Percentiles rank a stretch among this genome's conserved stretches.
phyloP scores from a whole-genome alignment of 2,888 invertebrate species.

The Neelides folsomi region DNA sequence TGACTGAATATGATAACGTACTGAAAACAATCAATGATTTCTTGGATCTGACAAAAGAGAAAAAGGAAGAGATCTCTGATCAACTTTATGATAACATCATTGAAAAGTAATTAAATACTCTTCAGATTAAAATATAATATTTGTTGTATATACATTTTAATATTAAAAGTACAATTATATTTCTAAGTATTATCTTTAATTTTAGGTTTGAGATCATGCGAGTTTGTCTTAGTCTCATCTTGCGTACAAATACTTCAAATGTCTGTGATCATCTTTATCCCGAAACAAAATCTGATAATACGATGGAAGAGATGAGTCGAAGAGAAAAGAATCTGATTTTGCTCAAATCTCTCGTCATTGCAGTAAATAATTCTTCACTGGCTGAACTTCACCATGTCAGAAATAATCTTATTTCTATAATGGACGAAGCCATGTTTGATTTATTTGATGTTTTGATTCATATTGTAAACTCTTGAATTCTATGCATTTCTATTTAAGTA shows the following conservation, averaged over 20 bases:
- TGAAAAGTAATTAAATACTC: background rate
- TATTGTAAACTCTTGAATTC: constrained; percentile 13
- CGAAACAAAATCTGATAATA: no score
- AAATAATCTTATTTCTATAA: constrained; percentile 16
- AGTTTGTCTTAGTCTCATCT: constrained; percentile 26
- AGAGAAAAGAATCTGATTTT: constrained; percentile 13
- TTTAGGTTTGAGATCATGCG: constrained; percentile 22
- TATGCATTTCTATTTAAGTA: no score
- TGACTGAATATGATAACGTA: constrained; percentile 29
- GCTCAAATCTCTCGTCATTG: constrained; percentile 28
- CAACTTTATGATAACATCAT: background rate
- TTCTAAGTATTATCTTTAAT: background rate
- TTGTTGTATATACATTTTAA: background rate
- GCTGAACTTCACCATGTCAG: constrained; percentile 20
- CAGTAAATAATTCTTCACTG: constrained; percentile 23
- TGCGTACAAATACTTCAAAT: constrained; percentile 18
- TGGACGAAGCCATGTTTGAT: constrained; percentile 21
- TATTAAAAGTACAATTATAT: background rate
- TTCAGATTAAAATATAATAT: background rate
- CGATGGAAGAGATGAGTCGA: no score
- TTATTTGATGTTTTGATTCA: constrained; percentile 23
- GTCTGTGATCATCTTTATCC: no score
- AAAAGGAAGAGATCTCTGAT: constrained; percentile 7
- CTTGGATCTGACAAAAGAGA: constrained; percentile 9
- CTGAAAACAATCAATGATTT: constrained; percentile 26